Evolutionary conservation across 2,113 vertebrate genomes (phyloP).

Genomic region (Dicerorhinus sumatrensis): DNA sequence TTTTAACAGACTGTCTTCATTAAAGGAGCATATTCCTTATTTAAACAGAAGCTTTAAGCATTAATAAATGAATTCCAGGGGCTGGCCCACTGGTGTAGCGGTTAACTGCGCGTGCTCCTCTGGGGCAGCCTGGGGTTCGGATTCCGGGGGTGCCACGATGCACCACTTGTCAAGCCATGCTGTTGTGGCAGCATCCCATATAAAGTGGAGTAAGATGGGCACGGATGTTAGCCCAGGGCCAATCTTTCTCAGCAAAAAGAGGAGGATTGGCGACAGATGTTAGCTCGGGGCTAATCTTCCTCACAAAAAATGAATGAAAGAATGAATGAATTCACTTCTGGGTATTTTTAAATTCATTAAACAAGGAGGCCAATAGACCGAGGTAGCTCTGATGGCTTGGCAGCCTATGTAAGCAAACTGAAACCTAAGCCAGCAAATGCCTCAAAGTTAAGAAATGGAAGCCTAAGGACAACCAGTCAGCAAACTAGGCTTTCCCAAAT

Average conservation of each 20-base stretch:
- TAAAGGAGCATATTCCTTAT: neutral
- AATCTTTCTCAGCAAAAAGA: too few relatives aligned
- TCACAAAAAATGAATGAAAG: too few relatives aligned
- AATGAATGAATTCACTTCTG: neutral
- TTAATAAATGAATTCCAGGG: neutral
- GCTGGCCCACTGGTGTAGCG: too few relatives aligned
- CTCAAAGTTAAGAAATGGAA: neutral
- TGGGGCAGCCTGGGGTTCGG: too few relatives aligned
- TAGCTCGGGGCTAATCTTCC: too few relatives aligned
- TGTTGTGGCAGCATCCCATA: too few relatives aligned
- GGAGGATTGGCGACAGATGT: too few relatives aligned
- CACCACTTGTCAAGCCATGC: too few relatives aligned
- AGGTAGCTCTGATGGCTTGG: neutral
- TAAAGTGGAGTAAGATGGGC: too few relatives aligned
- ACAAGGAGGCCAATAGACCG: neutral
- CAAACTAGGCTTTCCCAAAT: neutral
- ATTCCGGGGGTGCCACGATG: fast-evolving
- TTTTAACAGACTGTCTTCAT: neutral
- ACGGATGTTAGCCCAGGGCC: too few relatives aligned
- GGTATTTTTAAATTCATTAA: neutral
- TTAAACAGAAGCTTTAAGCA: neutral
- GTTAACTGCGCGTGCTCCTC: too few relatives aligned
- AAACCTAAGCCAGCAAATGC: neutral
- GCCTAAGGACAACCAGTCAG: neutral
- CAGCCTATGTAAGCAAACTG: neutral